Percentiles rank a stretch among this genome's conserved stretches.
Evolutionary conservation across 1,140 invertebrate species (phyloP).

Genomic region (Orchesella cincta): DNA sequence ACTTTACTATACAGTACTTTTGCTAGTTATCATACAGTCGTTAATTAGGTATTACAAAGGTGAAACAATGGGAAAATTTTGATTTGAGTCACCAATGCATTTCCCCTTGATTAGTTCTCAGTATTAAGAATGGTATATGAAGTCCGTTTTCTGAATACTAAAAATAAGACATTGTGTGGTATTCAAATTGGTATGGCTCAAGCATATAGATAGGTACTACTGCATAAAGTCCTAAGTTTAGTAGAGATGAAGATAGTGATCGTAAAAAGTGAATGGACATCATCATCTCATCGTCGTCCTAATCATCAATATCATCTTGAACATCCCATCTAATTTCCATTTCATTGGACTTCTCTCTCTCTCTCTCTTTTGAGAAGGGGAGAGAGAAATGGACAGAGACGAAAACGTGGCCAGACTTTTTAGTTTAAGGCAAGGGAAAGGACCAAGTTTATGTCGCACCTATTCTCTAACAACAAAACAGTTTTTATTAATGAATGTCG

Average conservation of each 20-base stretch:
- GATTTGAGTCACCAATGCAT: background rate
- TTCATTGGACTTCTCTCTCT: background rate
- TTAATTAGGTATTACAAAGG: background rate
- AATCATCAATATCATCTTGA: background rate
- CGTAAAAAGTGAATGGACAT: conserved; percentile 5
- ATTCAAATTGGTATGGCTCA: background rate
- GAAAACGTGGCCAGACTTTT: too few relatives aligned
- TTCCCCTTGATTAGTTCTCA: conserved; percentile 16
- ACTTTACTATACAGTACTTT: too few relatives aligned
- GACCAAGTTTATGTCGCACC: too few relatives aligned
- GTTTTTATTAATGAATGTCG: too few relatives aligned
- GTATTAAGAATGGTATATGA: too few relatives aligned
- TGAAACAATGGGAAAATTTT: conserved; percentile 13
- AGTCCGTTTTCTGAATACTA: too few relatives aligned
- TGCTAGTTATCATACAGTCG: too few relatives aligned
- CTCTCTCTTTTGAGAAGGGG: too few relatives aligned
- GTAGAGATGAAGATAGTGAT: background rate
- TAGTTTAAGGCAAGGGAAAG: too few relatives aligned
- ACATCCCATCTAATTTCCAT: background rate
- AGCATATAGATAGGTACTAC: background rate
- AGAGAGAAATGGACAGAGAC: too few relatives aligned
- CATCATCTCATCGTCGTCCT: background rate
- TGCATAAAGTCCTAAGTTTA: background rate
- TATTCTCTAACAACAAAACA: too few relatives aligned
- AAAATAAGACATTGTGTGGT: too few relatives aligned